Evolutionary conservation across 2,113 vertebrate species (phyloP).

Genomic region (Microtus oregoni): DNA sequence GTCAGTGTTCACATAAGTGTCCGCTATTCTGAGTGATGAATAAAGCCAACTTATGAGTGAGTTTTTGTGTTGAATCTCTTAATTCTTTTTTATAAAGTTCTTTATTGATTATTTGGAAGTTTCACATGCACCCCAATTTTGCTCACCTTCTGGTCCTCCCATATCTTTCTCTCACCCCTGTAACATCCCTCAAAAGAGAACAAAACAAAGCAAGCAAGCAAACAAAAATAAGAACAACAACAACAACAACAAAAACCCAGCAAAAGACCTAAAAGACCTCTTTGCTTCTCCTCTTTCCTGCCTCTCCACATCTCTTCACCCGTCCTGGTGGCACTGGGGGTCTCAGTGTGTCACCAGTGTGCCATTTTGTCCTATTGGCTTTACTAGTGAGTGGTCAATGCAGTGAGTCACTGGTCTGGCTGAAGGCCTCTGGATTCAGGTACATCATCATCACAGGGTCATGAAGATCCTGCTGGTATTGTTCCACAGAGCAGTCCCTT

Average conservation of each 20-base stretch:
- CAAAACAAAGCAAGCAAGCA: not conserved
- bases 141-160: too few species aligned
- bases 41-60: accelerated
- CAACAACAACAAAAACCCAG: not conserved
- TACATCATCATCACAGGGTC: not conserved
- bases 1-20: not conserved
- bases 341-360: not conserved
- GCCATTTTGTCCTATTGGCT: not conserved
- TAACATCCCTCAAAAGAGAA: not conserved
- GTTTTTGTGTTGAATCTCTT: not conserved
- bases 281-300: not conserved
- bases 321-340: not conserved
- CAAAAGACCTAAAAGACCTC: not conserved
- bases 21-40: not conserved
- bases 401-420: not conserved
- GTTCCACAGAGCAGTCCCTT: not conserved
- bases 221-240: not conserved
- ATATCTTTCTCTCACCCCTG: not conserved
- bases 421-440: not conserved
- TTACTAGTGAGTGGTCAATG: not conserved
- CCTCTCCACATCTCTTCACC: not conserved
- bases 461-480: not conserved
- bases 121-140: not conserved
- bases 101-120: not conserved
- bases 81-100: not conserved